phyloP scores from a whole-genome alignment of 2,797 vertebrate species.

The Sus cebifrons region DNA sequence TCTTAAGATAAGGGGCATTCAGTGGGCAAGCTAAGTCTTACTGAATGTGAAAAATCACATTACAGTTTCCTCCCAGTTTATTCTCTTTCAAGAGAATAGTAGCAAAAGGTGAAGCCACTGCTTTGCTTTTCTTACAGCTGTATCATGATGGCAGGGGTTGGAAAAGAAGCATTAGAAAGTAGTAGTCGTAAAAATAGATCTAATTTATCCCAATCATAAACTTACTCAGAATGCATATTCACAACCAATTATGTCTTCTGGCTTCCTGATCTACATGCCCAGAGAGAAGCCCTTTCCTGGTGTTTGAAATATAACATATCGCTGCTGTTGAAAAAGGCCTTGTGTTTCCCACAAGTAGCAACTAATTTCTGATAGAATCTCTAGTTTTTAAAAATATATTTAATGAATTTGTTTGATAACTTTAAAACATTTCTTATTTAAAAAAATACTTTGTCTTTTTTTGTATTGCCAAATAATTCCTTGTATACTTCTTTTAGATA shows the following conservation, averaged over 20 bases:
- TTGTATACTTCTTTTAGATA: not conserved
- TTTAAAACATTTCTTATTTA: conserved; percentile 10
- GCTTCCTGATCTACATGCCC: not conserved
- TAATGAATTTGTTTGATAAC: conserved; percentile 3
- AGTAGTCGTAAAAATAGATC: not conserved
- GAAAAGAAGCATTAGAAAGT: not conserved
- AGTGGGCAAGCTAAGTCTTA: not conserved
- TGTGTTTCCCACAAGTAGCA: conserved; percentile 33
- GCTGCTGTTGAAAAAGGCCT: conserved; percentile 29
- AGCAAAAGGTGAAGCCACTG: not conserved
- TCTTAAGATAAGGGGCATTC: not conserved
- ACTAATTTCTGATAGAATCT: conserved; percentile 31
- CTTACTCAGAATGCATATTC: not conserved
- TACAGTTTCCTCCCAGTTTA: not conserved
- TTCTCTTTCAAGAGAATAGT: not conserved
- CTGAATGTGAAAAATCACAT: not conserved
- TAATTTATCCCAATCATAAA: not conserved
- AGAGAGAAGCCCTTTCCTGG: not conserved
- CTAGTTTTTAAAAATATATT: conserved; percentile 13
- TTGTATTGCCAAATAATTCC: not conserved
- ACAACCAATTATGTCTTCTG: not conserved
- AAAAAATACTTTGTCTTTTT: not conserved
- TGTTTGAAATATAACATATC: not conserved
- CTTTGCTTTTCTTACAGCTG: not conserved
- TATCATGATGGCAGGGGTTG: not conserved